Percentiles rank a stretch among this genome's conserved stretches.
Evolutionary conservation across 2,888 invertebrate species (phyloP).

Genomic region (Dermolepida albohirtum): DNA sequence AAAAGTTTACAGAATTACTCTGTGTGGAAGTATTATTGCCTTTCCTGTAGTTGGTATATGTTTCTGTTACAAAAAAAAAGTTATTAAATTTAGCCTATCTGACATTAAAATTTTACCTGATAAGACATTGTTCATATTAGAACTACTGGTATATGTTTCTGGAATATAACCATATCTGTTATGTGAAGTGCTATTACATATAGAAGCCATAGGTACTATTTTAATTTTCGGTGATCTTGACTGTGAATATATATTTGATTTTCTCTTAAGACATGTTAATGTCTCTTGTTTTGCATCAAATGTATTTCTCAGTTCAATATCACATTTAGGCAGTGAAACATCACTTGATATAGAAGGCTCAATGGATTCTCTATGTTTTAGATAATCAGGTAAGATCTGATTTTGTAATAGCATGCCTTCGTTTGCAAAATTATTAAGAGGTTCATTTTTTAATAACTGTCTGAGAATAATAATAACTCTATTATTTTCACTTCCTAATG

Average conservation of each 20-base stretch:
- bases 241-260: background rate
- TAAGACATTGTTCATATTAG: background rate
- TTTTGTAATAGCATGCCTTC: background rate
- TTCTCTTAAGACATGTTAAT: constrained; percentile 8
- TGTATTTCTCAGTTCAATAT: background rate
- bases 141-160: constrained; percentile 11
- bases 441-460: constrained; percentile 34
- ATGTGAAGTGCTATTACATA: background rate
- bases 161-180: background rate
- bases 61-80: too few relatives aligned
- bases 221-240: constrained; percentile 7
- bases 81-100: too few relatives aligned
- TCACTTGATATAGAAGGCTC: background rate
- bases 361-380: background rate
- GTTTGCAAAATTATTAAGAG: constrained; percentile 13
- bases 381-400: background rate
- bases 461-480: constrained; percentile 32
- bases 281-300: too few relatives aligned
- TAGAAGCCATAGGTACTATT: constrained; percentile 6
- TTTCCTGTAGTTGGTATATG: too few relatives aligned
- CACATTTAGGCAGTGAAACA: background rate
- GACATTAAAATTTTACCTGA: background rate
- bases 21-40: too few relatives aligned
- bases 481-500: constrained; percentile 35
- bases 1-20: too few relatives aligned